Base-by-base conservation (phyloP, 30 jellyfish, hydroid and myxozoan genomes). In the Turritopsis rubra region DNA sequence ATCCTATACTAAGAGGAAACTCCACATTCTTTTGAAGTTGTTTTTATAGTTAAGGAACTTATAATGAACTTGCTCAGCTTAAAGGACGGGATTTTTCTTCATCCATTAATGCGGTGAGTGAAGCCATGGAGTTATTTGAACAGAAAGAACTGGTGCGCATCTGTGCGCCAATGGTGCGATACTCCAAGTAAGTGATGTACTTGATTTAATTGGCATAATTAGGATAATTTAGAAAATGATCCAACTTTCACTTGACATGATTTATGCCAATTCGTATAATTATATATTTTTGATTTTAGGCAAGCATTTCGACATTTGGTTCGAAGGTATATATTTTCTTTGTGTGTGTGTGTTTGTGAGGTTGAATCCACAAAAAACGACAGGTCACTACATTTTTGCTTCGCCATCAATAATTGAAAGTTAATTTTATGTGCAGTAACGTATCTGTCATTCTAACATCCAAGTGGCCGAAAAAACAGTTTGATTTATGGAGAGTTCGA, bases 111-210 rank as follows among this genome's bases (percentile, higher is more conserved):
- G n/a, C n/a, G n/a, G n/a, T n/a, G n/a, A n/a, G n/a, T 41, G 60
- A 41, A 41, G 60, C 13, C 9, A 23, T 81, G 84, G 81, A 81
- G n/a, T 82, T 93, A 54, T 93, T 93, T 80, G 96, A 82, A 66
- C 94, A 85, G 60, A 93, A 83, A 86, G 98, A 93, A 66, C 76
- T 88, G 20, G 98, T 93, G 52, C 52, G 91, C 53, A 82, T 93
- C 20, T 88, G 98, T 83, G 98, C 98, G 16, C 98, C 98, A 53
- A 93, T 93, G 98, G 98, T 93, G 21, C 76, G 98, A 70, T 93
- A 93, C 60, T 93, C 98, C 20, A 93, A 93, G 98, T 91, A 80
- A 66, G 98, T 54, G 52, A 23, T 16, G 52, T 65, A 19, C n/a
- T 31, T 16, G 26, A 16, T 18, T 0, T 80, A 13, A 3, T 21